Base-by-base conservation (phyloP, 2,113 vertebrate species). In the Channa maculata region DNA sequence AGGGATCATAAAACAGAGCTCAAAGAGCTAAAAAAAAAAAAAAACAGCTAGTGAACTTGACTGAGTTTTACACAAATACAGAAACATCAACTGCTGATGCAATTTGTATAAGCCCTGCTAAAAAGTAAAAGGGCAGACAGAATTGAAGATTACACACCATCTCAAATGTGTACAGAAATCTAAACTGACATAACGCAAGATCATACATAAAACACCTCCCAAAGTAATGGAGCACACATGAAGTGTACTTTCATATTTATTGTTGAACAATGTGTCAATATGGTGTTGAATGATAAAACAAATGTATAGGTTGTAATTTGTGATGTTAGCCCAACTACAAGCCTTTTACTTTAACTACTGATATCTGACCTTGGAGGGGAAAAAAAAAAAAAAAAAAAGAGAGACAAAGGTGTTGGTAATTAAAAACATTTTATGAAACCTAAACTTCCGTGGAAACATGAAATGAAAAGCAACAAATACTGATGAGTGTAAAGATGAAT, bases 391-490 rank as follows among this genome's bases (percentile, higher is more conserved):
- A 24, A 24, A 24, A 1, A 41, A 41, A 39, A 39, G n/a, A 41
- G 4, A 5, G 39, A 24, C 24, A 24, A 24, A 2, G 14, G 1
- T 55, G 24, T n/a, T 10, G 6, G 33, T n/a, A 41, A 52, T 58
- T 39, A 43, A 66, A 65, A 57, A 38, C 2, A 60, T 15, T 39
- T 43, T 8, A 13, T 8, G 36, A 24, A 69, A 55, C 46, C 4
- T 44, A 37, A 65, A 67, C 44, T 24, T 12, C n/a, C 60, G 48
- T 6, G 3, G 14, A 38, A 24, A 3, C 67, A 58, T 52, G n/a
- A 60, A 48, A 8, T 50, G 7, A 71, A 82, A 46, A 38, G 5
- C n/a, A 65, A 11, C 54, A 57, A 64, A 57, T 7, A 15, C 24
- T 24, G 4, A 43, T 13, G 12, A 38, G 2, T 11, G 36, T 41